Evolutionary conservation across 2,113 vertebrate genomes (phyloP), one percentile per base, ranked within the genome.

Genomic region (Entosphenus tridentatus): DNA sequence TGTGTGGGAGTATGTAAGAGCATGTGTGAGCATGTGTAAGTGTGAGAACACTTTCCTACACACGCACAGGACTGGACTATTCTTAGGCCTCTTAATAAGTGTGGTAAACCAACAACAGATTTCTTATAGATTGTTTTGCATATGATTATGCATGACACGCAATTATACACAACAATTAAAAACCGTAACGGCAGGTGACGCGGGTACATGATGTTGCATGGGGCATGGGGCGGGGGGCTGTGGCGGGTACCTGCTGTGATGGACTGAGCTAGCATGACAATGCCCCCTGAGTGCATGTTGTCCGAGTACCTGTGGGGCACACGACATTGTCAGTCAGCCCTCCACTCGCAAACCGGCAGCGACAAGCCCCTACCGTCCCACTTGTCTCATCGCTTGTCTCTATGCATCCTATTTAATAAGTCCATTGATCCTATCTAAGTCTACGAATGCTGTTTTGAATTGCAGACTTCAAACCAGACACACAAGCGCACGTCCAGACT

Each of bases 241-340:
- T 65, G n/a, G 62, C n/a, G 62, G 62, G 21, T 65, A 98, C 93
- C 93, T 86, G 93, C 92, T 79, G 93, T 98, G 76, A 98, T 98
- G 78, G 96, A 97, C 56, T 97, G 88, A 72, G 92, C 86, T 11
- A 92, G 91, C 21, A 65, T 8, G 16, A 87, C 88, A 76, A 83
- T 91, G 73, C 88, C 88, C 70, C 88, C 92, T 70, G 89, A 95
- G 73, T 65, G 62, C 62, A 65, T 65, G 89, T 85, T 81, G 89
- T 82, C 82, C 95, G 85, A 75, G 88, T 89, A 80, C 93, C 93
- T 71, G 87, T 78, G 80, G 90, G 96, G 78, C 62, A 67, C 62
- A 16, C 62, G 62, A 9, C 21, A 9, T 16, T 9, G 21, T 9
- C 21, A n/a, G 59, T 62, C 5, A 17, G 17, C 13, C 13, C 59